Evolutionary conservation across 2,888 invertebrate genomes (phyloP).

Genomic region (Girardia tigrina): DNA sequence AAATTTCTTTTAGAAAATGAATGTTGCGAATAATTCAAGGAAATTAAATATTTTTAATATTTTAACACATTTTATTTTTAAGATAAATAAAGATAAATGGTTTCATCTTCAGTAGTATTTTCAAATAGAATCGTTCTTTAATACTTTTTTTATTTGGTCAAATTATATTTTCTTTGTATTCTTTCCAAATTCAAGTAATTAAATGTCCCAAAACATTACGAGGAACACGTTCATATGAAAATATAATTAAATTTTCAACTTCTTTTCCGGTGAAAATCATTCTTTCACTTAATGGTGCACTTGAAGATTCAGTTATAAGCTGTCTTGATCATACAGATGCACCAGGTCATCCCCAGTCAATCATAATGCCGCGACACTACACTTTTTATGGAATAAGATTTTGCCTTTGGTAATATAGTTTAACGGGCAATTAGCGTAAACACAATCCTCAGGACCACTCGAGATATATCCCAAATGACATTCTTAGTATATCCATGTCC

Average conservation of each 20-base stretch:
- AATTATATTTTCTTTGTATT: too few species aligned
- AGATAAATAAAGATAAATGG: too few species aligned
- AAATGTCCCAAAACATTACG: too few species aligned
- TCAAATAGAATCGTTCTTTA: too few species aligned
- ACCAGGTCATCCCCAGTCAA: neutral
- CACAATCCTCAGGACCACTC: conserved; percentile 15
- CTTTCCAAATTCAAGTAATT: too few species aligned
- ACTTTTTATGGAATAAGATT: neutral
- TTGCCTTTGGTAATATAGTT: neutral
- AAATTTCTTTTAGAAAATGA: too few species aligned
- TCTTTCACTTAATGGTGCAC: neutral
- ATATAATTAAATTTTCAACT: neutral
- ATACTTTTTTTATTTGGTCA: too few species aligned
- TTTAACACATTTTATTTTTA: too few species aligned
- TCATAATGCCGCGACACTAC: conserved; percentile 15
- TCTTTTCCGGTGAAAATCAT: neutral
- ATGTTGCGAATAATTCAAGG: too few species aligned
- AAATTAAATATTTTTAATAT: too few species aligned
- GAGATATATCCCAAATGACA: conserved; percentile 3
- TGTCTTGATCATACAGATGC: neutral
- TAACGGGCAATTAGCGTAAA: conserved; percentile 7
- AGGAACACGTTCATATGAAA: too few species aligned
- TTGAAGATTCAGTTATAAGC: neutral
- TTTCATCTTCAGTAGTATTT: too few species aligned
- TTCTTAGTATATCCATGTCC: neutral